Conservation (phyloP, 2,888 invertebrate genomes). For the Melolontha melolontha region DNA sequence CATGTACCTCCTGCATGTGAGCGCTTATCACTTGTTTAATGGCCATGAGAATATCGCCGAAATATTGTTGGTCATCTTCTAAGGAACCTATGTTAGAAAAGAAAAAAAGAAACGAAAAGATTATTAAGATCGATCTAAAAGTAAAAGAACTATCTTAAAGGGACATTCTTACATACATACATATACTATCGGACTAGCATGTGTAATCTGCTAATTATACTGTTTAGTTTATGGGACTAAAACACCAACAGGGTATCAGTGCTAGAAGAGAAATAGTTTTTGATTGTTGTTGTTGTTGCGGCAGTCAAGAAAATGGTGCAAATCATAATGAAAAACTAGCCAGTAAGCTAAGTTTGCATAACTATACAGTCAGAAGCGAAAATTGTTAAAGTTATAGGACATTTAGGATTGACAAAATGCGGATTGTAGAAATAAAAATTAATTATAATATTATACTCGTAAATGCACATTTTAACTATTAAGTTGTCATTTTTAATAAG, state of each 20-base stretch:
- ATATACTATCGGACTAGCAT: neutral
- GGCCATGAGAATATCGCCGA: conserved; percentile 80
- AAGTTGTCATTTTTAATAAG: too few species aligned
- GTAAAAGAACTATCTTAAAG: too few species aligned
- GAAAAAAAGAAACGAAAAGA: too few species aligned
- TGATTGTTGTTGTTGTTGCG: neutral
- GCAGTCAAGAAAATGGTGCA: neutral
- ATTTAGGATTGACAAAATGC: too few species aligned
- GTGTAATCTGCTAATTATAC: neutral
- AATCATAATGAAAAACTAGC: conserved; percentile 3
- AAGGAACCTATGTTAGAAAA: conserved; percentile 68
- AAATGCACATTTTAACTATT: too few species aligned
- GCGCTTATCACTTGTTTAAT: conserved; percentile 86
- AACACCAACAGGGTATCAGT: conserved; percentile 8
- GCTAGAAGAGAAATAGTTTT: conserved; percentile 30
- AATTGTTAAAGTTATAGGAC: too few species aligned
- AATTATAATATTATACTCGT: too few species aligned
- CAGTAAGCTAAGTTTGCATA: neutral
- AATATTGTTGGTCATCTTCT: conserved; percentile 82
- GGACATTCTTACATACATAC: conserved; percentile 5
- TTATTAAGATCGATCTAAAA: too few species aligned
- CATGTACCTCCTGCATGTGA: conserved; percentile 78
- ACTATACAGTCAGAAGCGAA: too few species aligned
- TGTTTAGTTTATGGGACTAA: conserved; percentile 1
- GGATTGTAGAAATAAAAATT: too few species aligned